Conservation (phyloP, 2,113 vertebrate species). For the Atrichornis clamosus region DNA sequence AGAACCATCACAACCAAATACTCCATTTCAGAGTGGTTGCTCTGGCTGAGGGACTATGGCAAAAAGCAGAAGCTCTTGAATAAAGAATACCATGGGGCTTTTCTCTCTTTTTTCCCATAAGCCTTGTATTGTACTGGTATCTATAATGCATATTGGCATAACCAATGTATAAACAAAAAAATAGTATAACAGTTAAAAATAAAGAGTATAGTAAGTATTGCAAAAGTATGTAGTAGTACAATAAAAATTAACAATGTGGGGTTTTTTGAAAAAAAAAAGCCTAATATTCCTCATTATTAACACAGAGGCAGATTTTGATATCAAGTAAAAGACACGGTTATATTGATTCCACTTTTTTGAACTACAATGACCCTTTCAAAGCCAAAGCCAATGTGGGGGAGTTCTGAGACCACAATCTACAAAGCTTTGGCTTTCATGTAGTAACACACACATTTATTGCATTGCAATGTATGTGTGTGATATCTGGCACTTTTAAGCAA, state of each 20-base stretch:
- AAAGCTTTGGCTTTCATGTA: background rate
- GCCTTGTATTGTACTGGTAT: background rate
- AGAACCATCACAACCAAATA: background rate
- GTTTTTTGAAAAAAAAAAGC: background rate
- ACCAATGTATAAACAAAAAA: background rate
- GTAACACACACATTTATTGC: background rate
- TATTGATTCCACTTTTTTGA: background rate
- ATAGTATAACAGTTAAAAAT: background rate
- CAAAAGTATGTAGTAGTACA: background rate
- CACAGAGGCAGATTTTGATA: background rate
- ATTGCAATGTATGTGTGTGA: background rate
- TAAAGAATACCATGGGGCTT: background rate
- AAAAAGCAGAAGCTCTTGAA: background rate
- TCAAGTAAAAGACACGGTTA: background rate
- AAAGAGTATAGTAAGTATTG: background rate
- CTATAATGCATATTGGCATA: background rate
- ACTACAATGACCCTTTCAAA: background rate
- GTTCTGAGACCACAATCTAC: background rate
- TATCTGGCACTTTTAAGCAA: background rate
- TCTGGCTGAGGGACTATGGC: background rate
- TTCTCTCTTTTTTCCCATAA: background rate
- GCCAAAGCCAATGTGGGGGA: background rate
- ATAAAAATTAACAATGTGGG: background rate
- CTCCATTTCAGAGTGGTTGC: background rate
- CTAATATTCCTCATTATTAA: background rate